phyloP scores from a whole-genome alignment of 2,888 invertebrate genomes.

The Cheilosia vulpina region DNA sequence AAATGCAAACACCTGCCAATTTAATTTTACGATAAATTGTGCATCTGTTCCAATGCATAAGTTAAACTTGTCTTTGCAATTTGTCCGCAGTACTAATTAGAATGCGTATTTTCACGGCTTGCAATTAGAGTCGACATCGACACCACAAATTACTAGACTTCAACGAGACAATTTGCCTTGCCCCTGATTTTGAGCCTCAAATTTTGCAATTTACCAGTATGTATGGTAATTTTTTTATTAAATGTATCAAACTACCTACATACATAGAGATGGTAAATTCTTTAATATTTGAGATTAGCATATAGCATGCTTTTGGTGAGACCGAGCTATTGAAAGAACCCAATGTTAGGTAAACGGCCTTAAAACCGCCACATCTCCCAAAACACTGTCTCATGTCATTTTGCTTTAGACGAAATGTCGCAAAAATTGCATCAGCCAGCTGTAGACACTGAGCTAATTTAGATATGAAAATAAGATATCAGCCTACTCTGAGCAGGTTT shows the following conservation, averaged over 20 bases:
- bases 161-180: constrained; percentile 31
- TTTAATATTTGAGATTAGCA: too few species aligned
- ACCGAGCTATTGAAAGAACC: too few species aligned
- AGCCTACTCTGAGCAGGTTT: constrained; percentile 53
- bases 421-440: constrained; percentile 55
- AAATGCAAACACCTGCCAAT: constrained; percentile 5
- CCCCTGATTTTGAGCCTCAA: constrained; percentile 16
- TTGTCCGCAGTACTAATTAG: constrained; percentile 1
- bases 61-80: background rate
- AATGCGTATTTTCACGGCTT: background rate
- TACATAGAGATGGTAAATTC: too few species aligned
- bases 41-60: background rate
- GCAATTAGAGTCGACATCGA: background rate
- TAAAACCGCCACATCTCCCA: too few species aligned
- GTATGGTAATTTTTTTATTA: background rate
- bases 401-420: background rate
- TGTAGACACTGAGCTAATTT: constrained; percentile 11
- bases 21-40: background rate
- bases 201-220: background rate
- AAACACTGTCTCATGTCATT: too few species aligned
- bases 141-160: constrained; percentile 19
- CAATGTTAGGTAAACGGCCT: too few species aligned
- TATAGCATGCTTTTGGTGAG: too few species aligned
- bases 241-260: too few species aligned
- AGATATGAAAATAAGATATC: constrained; percentile 36